Base-by-base conservation (phyloP, 1,140 invertebrate species). In the Monomorium pharaonis region DNA sequence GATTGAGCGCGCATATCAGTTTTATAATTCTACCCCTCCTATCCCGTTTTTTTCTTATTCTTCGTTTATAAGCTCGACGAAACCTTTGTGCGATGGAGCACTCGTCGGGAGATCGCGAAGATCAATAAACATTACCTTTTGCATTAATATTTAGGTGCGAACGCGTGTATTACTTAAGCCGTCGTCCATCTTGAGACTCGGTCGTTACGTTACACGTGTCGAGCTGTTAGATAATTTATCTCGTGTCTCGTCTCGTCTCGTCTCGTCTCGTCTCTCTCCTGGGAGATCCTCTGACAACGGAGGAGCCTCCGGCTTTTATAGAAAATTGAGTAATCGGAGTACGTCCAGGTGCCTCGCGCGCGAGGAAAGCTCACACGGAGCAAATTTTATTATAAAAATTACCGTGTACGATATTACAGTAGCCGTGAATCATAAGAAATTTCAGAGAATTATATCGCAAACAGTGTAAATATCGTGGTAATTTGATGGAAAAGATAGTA, bases 151-250 rank as follows among this genome's bases (percentile, higher is more conserved):
- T 65, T 51, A 37, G n/a, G 30, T 65, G 4, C 6, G 33, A 47
- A 44, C 10, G n/a, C n/a, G 3, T 47, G 27, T 18, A 54, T 80
- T 60, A 18, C 65, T 9, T 44, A 72, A n/a, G 37, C 24, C 44
- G 58, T 78, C 65, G 56, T 51, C 75, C 51, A 42, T 86, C 80
- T 83, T 69, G 63, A 78, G 78, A 76, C 47, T 58, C 51, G 63
- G 81, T 88, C 80, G 69, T 83, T 77, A 86, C 67, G 77, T 89
- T 86, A 88, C 84, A 77, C 18, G 42, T 42, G 83, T 81, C 49
- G 33, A 24, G 10, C 56, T 60, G 84, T 89, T 89, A 89, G 87
- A 76, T 89, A 89, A 89, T 86, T 76, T 63, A 77, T 86, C 21
- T 51, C 27, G 76, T 12, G 27, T 33, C n/a, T 51, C 30, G 27